phyloP scores from a whole-genome alignment of 2,888 invertebrate species.

The Drosophila austrosaltans region DNA sequence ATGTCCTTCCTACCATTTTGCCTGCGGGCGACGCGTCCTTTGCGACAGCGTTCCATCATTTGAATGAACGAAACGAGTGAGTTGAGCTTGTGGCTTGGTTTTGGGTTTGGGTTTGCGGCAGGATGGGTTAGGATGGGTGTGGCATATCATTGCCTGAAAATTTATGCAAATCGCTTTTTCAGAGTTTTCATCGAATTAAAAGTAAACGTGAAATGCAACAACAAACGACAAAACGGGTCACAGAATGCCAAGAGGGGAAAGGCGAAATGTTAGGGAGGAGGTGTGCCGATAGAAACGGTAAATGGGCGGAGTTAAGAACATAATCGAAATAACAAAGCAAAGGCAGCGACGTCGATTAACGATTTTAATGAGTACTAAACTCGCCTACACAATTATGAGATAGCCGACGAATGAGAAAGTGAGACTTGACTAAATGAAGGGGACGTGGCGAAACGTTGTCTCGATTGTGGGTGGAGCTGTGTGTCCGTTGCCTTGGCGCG shows the following conservation, averaged over 20 bases:
- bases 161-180: constrained; percentile 74
- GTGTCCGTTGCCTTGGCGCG: constrained; percentile 37
- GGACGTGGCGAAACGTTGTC: background rate
- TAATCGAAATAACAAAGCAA: constrained; percentile 49
- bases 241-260: background rate
- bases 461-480: constrained; percentile 14
- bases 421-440: constrained; percentile 1
- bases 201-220: constrained; percentile 64
- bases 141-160: constrained; percentile 67
- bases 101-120: background rate
- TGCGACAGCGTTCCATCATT: constrained; percentile 61
- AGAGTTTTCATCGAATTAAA: constrained; percentile 58
- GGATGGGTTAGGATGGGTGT: background rate
- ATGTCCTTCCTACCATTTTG: background rate
- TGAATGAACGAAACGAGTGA: background rate
- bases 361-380: constrained; percentile 75
- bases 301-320: background rate
- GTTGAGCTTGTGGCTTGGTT: background rate
- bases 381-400: constrained; percentile 77
- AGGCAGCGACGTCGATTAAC: constrained; percentile 66
- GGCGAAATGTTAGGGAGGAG: background rate
- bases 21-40: constrained; percentile 24
- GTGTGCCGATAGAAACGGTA: background rate
- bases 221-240: constrained; percentile 50
- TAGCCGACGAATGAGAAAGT: constrained; percentile 37